These are phyloP conservation scores for Encarsia formosa DNA, from an alignment of 2,888 invertebrate genomes.

Conservation along the genomic window DNA sequence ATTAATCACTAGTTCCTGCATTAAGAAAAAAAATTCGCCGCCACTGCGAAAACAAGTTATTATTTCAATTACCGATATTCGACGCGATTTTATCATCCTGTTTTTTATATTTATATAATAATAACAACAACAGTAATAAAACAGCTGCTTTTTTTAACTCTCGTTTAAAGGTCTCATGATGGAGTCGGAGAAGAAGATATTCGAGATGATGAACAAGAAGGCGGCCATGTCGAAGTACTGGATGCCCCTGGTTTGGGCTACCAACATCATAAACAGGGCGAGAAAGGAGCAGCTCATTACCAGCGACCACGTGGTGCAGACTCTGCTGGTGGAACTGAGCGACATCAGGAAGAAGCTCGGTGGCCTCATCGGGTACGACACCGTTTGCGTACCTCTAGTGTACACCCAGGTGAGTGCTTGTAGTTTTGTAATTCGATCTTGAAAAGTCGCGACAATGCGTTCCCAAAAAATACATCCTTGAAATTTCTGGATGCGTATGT, in stretches of 20 bases:
- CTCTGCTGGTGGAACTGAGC: slow-evolving; percentile 81
- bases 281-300: slow-evolving; percentile 78
- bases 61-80: no score
- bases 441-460: no score
- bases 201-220: slow-evolving; percentile 84
- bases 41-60: no score
- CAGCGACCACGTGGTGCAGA: slow-evolving; percentile 90
- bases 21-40: no score
- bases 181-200: slow-evolving; percentile 86
- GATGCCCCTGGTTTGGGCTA: slow-evolving; percentile 93
- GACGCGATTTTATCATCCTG: no score
- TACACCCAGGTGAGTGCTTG: slow-evolving; percentile 73
- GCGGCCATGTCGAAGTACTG: slow-evolving; percentile 89
- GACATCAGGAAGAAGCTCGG: slow-evolving; percentile 81
- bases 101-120: no score
- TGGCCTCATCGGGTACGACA: slow-evolving; percentile 84
- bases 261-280: slow-evolving; percentile 84
- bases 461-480: no score
- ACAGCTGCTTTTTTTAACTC: background rate
- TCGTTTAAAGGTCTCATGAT: slow-evolving; percentile 74
- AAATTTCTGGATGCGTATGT: no score
- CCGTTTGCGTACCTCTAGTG: slow-evolving; percentile 86
- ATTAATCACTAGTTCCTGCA: no score
- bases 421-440: background rate
- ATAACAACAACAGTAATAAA: no score